Percentiles rank a stretch among this genome's conserved stretches.
Conservation (phyloP, 2,113 vertebrate species). For the Pterocles gutturalis region DNA sequence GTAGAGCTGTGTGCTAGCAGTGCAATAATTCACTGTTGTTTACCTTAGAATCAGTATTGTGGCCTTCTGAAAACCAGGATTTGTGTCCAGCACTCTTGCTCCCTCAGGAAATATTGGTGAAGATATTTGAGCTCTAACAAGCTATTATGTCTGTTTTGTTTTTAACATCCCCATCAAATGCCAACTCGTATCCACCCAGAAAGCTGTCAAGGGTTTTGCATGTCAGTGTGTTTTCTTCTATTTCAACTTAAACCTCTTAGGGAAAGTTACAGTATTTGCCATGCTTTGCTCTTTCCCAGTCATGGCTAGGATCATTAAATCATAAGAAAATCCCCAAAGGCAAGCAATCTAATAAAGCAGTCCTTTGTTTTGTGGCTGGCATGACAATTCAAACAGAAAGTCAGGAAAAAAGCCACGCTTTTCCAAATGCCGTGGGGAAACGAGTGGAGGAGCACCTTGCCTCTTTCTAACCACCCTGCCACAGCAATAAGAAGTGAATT, state of each 20-base stretch:
- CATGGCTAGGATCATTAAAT: not conserved
- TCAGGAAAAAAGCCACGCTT: not conserved
- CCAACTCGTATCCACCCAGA: not conserved
- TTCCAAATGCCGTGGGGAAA: not conserved
- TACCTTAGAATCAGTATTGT: not conserved
- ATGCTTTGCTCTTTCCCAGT: not conserved
- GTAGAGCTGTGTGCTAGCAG: not conserved
- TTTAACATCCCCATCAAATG: not conserved
- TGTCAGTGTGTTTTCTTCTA: not conserved
- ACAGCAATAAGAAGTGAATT: not conserved
- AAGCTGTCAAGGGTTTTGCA: not conserved
- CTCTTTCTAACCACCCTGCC: not conserved
- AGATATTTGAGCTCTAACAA: not conserved
- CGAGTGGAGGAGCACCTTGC: not conserved
- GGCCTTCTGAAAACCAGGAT: not conserved
- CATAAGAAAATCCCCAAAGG: not conserved
- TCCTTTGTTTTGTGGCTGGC: conserved; percentile 4
- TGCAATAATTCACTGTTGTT: not conserved
- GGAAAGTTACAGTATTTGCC: not conserved
- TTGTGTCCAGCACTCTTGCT: not conserved
- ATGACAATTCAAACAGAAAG: not conserved
- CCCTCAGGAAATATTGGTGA: not conserved
- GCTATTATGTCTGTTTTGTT: not conserved
- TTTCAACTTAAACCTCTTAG: not conserved
- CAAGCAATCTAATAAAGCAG: not conserved